Conservation (phyloP, 1,140 invertebrate genomes). For the Drosophila cardini region DNA sequence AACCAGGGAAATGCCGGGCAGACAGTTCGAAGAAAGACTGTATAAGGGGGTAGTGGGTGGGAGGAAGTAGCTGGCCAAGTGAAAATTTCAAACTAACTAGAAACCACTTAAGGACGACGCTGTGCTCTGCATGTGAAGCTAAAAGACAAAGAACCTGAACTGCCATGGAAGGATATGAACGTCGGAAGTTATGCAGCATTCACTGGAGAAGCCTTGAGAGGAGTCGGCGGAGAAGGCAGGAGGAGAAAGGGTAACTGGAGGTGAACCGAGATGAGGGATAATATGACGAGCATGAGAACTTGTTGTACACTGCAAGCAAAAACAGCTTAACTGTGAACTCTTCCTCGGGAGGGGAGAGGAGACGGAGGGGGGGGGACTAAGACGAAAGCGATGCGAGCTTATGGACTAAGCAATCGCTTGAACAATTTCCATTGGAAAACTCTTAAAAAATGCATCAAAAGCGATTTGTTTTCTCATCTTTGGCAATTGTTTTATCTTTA, state of each 20-base stretch:
- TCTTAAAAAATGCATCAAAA: conserved; percentile 1
- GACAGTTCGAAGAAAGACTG: background rate
- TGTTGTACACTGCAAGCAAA: conserved; percentile 6
- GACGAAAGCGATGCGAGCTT: conserved; percentile 1
- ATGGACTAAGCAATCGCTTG: conserved; percentile 8
- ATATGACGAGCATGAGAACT: conserved; percentile 9
- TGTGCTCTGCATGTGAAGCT: conserved; percentile 66
- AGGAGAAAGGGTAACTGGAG: background rate
- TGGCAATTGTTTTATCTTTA: no score
- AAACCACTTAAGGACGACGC: conserved; percentile 75
- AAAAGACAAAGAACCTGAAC: conserved; percentile 40
- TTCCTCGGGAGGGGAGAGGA: background rate
- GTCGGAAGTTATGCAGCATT: conserved; percentile 2
- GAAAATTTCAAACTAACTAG: conserved; percentile 80
- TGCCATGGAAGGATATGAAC: background rate
- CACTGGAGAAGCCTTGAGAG: background rate
- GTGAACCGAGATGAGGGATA: background rate
- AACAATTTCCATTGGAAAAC: conserved; percentile 6
- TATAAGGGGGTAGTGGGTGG: background rate
- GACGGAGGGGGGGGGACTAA: background rate
- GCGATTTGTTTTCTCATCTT: background rate
- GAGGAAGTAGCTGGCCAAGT: conserved; percentile 53
- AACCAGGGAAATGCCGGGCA: background rate
- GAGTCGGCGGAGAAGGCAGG: background rate
- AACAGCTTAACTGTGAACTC: conserved; percentile 26